Evolutionary conservation across 2,797 vertebrate species (phyloP).

Genomic region (Fistularia tabacaria): DNA sequence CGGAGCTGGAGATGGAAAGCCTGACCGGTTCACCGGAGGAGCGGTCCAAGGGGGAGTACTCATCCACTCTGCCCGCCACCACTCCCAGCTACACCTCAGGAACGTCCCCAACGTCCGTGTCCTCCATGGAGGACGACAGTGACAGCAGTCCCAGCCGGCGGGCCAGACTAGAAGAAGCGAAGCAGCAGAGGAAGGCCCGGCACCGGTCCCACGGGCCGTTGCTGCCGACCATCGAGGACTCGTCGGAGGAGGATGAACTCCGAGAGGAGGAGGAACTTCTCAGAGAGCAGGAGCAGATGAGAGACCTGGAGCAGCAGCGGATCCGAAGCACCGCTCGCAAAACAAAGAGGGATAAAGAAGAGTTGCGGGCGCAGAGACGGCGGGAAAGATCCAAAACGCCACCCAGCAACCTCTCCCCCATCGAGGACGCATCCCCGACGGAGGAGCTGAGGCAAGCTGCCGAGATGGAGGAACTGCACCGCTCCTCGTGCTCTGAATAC

Average conservation of each 20-base stretch:
- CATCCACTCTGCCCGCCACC: conserved; percentile 94
- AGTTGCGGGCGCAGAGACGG: conserved; percentile 93
- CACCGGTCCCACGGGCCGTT: conserved; percentile 96
- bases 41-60: conserved; percentile 94
- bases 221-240: conserved; percentile 97
- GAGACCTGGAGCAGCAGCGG: conserved; percentile 96
- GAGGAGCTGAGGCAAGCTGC: conserved; percentile 97
- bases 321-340: conserved; percentile 96
- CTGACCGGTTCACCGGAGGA: conserved; percentile 96
- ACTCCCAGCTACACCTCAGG: conserved; percentile 97
- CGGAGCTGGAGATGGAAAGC: conserved; percentile 99
- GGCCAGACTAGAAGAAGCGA: conserved; percentile 93
- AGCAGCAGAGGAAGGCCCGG: conserved; percentile 96
- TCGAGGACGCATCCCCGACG: conserved; percentile 97
- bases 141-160: conserved; percentile 98
- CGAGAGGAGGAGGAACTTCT: conserved; percentile 97
- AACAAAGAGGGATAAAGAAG: conserved; percentile 97
- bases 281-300: conserved; percentile 97
- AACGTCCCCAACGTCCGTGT: conserved; percentile 96
- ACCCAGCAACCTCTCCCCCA: conserved; percentile 97
- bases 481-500: conserved; percentile 97
- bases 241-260: conserved; percentile 96
- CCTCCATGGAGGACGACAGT: conserved; percentile 97
- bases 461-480: conserved; percentile 98
- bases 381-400: conserved; percentile 97